Conservation (phyloP, 30 jellyfish, hydroid and myxozoan genomes). For the Hydractinia echinata region DNA sequence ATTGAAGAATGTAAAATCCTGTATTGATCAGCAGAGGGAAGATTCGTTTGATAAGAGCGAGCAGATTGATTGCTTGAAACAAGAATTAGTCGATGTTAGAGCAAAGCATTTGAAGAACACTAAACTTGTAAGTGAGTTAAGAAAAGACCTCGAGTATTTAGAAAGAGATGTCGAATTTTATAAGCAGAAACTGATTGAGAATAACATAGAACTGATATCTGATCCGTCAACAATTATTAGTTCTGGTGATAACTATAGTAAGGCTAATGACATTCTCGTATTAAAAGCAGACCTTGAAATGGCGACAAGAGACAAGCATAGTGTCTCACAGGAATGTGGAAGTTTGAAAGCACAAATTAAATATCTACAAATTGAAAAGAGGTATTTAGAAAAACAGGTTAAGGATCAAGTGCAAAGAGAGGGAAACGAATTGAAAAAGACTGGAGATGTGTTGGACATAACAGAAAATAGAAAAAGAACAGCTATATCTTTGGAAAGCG, state of each 20-base stretch:
- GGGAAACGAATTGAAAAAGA: neutral
- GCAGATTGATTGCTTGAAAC: slow-evolving; percentile 2
- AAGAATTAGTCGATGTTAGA: neutral
- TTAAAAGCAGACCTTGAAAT: slow-evolving; percentile 14
- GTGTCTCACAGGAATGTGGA: neutral
- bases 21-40: slow-evolving; percentile 5
- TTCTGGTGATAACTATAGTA: neutral
- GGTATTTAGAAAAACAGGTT: neutral
- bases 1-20: neutral
- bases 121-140: neutral
- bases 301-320: neutral
- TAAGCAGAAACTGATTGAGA: slow-evolving; percentile 1
- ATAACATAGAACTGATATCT: neutral
- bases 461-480: slow-evolving; percentile 12
- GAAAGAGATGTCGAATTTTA: slow-evolving; percentile 17
- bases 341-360: slow-evolving; percentile 7
- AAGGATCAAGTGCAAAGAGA: neutral
- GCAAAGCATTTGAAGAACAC: neutral
- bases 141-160: slow-evolving; percentile 13
- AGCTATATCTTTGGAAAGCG: neutral
- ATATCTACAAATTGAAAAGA: slow-evolving; percentile 1
- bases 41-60: slow-evolving; percentile 20
- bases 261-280: neutral
- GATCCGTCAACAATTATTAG: neutral
- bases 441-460: neutral